Evolutionary conservation across 2,797 vertebrate species (phyloP).

Genomic region (Brachyrhaphis roseni): DNA sequence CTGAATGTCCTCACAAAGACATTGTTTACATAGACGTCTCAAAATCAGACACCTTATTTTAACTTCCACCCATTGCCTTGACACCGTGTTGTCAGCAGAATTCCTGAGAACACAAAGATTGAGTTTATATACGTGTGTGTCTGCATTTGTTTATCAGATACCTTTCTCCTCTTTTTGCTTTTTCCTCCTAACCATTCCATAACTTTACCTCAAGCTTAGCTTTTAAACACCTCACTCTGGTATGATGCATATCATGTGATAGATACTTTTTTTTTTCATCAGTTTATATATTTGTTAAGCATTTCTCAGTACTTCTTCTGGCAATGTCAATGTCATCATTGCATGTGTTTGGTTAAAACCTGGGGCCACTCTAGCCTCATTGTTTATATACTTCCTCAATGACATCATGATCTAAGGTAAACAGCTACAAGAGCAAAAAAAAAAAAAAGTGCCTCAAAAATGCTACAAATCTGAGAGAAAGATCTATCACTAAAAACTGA

Average conservation of each 20-base stretch:
- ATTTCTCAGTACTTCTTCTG: conserved; percentile 42
- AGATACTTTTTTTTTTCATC: conserved; percentile 15
- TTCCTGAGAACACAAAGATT: conserved; percentile 40
- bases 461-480: conserved; percentile 63
- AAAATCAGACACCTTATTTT: conserved; percentile 83
- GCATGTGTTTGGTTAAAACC: conserved; percentile 38
- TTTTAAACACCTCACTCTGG: conserved; percentile 7
- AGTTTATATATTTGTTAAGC: conserved; percentile 21
- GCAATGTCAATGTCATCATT: conserved; percentile 21
- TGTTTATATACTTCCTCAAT: conserved; percentile 31
- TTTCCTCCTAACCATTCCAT: not conserved
- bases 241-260: conserved; percentile 17
- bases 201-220: conserved; percentile 7
- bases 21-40: conserved; percentile 83
- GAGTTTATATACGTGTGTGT: conserved; percentile 10
- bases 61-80: conserved; percentile 72
- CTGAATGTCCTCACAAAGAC: conserved; percentile 81
- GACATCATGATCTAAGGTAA: conserved; percentile 60
- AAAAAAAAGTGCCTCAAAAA: conserved; percentile 14
- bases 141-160: conserved; percentile 10
- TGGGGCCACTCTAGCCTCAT: conserved; percentile 28
- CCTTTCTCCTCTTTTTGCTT: conserved; percentile 32
- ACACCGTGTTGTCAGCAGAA: conserved; percentile 54
- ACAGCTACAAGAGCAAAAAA: conserved; percentile 40
- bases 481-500: conserved; percentile 61